phyloP scores from a whole-genome alignment of 2,888 invertebrate genomes.

The Vandiemenella viatica region DNA sequence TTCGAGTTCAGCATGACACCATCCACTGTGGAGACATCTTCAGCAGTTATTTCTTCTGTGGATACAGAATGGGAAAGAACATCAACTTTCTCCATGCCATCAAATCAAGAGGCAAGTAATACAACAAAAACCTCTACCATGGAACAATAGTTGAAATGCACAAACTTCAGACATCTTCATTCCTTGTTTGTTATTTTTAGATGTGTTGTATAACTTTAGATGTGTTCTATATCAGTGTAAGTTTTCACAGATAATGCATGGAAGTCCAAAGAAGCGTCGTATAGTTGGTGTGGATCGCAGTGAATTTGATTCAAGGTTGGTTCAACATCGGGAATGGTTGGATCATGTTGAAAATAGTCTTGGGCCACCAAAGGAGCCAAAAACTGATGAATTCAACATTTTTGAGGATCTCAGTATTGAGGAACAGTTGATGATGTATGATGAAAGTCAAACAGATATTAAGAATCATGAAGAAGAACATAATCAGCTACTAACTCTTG shows the following conservation, averaged over 20 bases:
- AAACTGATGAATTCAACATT: conserved; percentile 27
- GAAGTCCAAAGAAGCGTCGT: conserved; percentile 29
- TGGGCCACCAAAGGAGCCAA: conserved; percentile 2
- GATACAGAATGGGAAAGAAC: conserved; percentile 11
- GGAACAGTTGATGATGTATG: conserved; percentile 37
- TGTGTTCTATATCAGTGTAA: too few relatives aligned
- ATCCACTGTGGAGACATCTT: conserved; percentile 4
- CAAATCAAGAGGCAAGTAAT: conserved; percentile 8
- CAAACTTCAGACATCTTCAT: too few relatives aligned
- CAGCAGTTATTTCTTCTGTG: conserved; percentile 4
- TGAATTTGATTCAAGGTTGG: conserved; percentile 34
- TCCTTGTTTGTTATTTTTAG: too few relatives aligned
- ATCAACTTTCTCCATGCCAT: conserved; percentile 5
- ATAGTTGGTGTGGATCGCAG: conserved; percentile 25
- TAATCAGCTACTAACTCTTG: conserved; percentile 42
- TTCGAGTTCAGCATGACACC: conserved; percentile 32
- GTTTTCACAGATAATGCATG: too few relatives aligned
- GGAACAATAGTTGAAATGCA: too few relatives aligned
- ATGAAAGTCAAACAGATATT: conserved; percentile 35
- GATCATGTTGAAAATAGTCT: conserved; percentile 29
- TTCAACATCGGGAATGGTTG: conserved; percentile 29
- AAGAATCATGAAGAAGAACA: conserved; percentile 36
- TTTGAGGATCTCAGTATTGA: conserved; percentile 31
- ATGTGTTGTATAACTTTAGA: too few relatives aligned
- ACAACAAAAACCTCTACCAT: too few relatives aligned